phyloP scores from a whole-genome alignment of 1,140 invertebrate species.

The Psix sp. region DNA sequence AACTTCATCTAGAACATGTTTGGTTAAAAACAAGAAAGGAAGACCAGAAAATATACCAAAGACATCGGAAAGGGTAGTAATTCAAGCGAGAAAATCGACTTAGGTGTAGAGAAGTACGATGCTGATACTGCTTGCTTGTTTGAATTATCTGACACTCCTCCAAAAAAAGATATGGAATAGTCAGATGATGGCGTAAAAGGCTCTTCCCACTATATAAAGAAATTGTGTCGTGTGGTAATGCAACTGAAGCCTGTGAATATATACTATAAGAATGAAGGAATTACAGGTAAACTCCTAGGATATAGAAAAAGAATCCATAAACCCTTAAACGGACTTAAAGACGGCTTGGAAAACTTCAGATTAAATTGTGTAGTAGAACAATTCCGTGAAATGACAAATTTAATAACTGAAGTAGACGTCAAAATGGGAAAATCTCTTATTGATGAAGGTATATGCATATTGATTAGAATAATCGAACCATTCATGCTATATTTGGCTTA shows the following conservation, averaged over 20 bases:
- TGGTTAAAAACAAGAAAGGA: constrained; percentile 29
- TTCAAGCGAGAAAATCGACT: constrained; percentile 23
- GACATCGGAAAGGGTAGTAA: constrained; percentile 24
- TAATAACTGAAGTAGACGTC: constrained; percentile 30
- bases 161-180: constrained; percentile 25
- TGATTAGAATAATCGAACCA: constrained; percentile 25
- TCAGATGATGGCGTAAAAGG: constrained; percentile 23
- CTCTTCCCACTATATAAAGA: constrained; percentile 19
- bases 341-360: constrained; percentile 20
- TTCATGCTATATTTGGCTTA: constrained; percentile 28
- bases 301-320: constrained; percentile 27
- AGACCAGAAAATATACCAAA: constrained; percentile 32
- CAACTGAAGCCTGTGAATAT: constrained; percentile 16
- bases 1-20: constrained; percentile 18
- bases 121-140: constrained; percentile 23
- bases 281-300: constrained; percentile 29
- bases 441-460: constrained; percentile 27
- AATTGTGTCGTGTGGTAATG: constrained; percentile 18
- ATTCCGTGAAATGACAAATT: constrained; percentile 25
- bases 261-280: constrained; percentile 24
- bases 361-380: constrained; percentile 24
- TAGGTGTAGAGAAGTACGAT: constrained; percentile 19
- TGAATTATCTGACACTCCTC: constrained; percentile 24
- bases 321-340: constrained; percentile 18
- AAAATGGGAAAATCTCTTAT: constrained; percentile 34